A percentile compares a stretch with the other conserved stretches of the same genome.
Conservation (phyloP, 1,140 invertebrate species). For the Pseudomyrmex dendroicus region DNA sequence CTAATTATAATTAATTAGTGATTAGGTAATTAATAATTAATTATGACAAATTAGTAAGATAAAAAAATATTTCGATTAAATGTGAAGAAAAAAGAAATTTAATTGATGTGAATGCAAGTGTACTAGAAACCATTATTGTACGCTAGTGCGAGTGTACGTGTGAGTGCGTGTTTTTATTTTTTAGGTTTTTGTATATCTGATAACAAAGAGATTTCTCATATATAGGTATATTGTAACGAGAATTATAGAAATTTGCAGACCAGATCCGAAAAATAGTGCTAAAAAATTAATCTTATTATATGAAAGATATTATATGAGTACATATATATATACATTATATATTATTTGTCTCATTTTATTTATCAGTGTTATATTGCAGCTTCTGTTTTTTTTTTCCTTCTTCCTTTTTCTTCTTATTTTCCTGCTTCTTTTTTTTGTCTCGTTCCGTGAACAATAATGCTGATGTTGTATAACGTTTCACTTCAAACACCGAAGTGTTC, state of each 20-base stretch:
- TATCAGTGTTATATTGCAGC: background rate
- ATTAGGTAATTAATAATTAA: no score
- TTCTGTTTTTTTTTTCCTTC: background rate
- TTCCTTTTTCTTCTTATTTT: constrained; percentile 21
- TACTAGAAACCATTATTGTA: constrained; percentile 10
- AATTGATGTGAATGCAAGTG: constrained; percentile 49
- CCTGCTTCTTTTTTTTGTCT: constrained; percentile 22
- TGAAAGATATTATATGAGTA: constrained; percentile 32
- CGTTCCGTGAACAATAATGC: constrained; percentile 41
- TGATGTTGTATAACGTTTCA: constrained; percentile 57
- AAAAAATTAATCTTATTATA: constrained; percentile 43
- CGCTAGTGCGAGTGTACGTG: constrained; percentile 48
- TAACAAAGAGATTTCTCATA: constrained; percentile 69
- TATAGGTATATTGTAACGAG: constrained; percentile 30
- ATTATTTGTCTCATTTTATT: no score
- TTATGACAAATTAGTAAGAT: no score
- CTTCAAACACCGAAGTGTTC: constrained; percentile 58
- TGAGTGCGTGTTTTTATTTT: constrained; percentile 63
- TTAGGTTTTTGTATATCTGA: constrained; percentile 71
- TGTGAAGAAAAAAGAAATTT: background rate
- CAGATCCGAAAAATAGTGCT: constrained; percentile 41
- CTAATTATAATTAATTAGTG: no score
- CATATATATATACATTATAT: constrained; percentile 27
- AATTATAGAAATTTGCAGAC: constrained; percentile 36
- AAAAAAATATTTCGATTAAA: no score